Conservation (phyloP, 1,140 invertebrate species). For the Panonychus citri region DNA sequence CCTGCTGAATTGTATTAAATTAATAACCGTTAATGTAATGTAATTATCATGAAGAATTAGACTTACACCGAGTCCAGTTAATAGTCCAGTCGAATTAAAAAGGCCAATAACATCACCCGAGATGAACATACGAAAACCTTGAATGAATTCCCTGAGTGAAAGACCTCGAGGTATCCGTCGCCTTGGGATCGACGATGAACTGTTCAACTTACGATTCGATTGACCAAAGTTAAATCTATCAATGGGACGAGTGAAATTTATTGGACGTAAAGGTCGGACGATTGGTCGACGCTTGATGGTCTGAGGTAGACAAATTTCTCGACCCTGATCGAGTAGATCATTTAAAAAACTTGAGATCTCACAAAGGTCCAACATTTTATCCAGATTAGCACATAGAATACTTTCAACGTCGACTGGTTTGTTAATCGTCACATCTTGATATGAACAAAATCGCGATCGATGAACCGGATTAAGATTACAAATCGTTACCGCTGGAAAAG, state of each 20-base stretch:
- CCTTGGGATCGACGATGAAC: too few relatives aligned
- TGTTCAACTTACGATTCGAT: too few relatives aligned
- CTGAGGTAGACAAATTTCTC: neutral
- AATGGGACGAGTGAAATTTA: too few relatives aligned
- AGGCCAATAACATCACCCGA: neutral
- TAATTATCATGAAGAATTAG: too few relatives aligned
- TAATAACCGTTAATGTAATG: too few relatives aligned
- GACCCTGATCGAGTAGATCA: neutral
- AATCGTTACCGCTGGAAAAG: conserved; percentile 24
- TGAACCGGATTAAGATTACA: conserved; percentile 23
- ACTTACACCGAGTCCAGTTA: neutral
- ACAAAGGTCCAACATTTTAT: conserved; percentile 7
- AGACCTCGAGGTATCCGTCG: neutral
- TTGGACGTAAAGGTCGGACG: neutral
- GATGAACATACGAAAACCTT: neutral
- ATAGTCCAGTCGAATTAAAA: neutral
- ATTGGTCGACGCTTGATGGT: neutral
- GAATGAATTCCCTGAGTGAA: neutral
- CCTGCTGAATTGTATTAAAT: neutral
- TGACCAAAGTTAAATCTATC: too few relatives aligned
- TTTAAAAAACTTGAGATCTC: conserved; percentile 6
- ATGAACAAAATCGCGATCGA: conserved; percentile 8
- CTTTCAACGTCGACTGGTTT: conserved; percentile 9
- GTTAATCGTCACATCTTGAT: neutral
- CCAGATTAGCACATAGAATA: conserved; percentile 9